Evolutionary conservation across 2,113 vertebrate genomes (phyloP), one percentile per base, ranked within the genome.

Genomic region (Vicugna pacos): DNA sequence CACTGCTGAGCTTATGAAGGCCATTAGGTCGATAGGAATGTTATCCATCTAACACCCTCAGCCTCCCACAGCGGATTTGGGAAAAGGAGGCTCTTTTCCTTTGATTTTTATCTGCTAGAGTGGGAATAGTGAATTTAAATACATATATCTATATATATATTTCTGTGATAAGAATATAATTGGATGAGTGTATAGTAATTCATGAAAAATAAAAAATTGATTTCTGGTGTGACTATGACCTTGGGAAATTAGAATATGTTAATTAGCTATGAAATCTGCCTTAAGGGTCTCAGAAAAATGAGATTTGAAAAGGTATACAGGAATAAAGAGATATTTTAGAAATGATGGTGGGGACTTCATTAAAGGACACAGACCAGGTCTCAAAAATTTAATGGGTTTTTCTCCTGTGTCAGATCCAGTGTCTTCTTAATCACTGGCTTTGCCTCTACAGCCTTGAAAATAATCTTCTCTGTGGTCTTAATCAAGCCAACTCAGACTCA

Each of bases 11-110:
- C 87, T 97, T 91, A 80, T 98, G 98, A 73, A 98, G 87, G 93
- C 93, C 97, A 96, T 97, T 97, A 98, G 97, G 94, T 86, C 93
- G 88, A 97, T 83, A 98, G 97, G 82, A 98, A 93, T 96, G 76
- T 64, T 69, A 89, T 56, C 54, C 60, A 17, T 56, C 64, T 48
- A 65, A 65, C 3, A 30, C 6, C 7, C 64, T 48, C 0, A 2
- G 28, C 28, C 4, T 95, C 9, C 48, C 0, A 0, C 10, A 20
- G 38, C 13, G 16, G 64, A 46, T 77, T 76, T 46, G 32, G 12
- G 42, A 65, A 72, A 76, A 30, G 10, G 5, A 73, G 20, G 35
- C 13, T 91, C 75, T 83, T 87, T 91, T 64, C 17, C 48, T 85
- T 2, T 83, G n/a, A 84, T 17, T 94, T 94, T 79, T 86, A 32